Evolutionary conservation across 2,797 vertebrate genomes (phyloP).

Genomic region (Pantherophis vulpinus): DNA sequence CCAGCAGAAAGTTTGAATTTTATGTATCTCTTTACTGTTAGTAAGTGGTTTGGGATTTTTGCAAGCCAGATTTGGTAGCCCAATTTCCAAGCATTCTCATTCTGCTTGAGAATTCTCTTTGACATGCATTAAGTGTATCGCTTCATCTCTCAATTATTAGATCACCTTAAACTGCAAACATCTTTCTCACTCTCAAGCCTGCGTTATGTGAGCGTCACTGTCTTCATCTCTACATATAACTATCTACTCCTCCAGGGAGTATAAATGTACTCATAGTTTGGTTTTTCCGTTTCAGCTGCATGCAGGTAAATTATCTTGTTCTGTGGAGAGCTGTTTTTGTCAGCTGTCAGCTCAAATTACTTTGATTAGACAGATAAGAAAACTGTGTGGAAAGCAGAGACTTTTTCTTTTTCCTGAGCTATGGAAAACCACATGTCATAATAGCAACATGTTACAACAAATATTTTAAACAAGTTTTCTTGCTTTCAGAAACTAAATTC

Average conservation of each 20-base stretch:
- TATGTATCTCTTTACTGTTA: not conserved
- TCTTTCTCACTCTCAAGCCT: not conserved
- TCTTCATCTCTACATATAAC: not conserved
- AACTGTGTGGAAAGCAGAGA: slow-evolving; percentile 15
- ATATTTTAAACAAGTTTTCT: not conserved
- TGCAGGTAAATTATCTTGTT: slow-evolving; percentile 20
- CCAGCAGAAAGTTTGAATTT: not conserved
- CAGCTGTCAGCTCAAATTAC: slow-evolving; percentile 36
- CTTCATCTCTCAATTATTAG: not conserved
- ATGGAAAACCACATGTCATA: not conserved
- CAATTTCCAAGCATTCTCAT: not conserved
- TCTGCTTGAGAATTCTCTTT: not conserved
- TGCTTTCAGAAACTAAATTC: not conserved
- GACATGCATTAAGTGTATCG: not conserved
- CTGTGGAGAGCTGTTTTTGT: slow-evolving; percentile 20
- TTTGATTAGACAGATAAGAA: slow-evolving; percentile 29
- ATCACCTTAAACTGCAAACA: not conserved
- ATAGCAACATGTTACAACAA: not conserved
- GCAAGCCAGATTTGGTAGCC: not conserved
- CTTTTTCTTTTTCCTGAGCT: not conserved
- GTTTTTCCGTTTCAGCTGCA: slow-evolving; percentile 22
- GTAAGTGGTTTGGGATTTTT: not conserved
- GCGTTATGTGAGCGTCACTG: not conserved
- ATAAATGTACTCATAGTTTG: not conserved
- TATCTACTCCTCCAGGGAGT: slow-evolving; percentile 5